Evolutionary conservation across 2,888 invertebrate species (phyloP).

Genomic region (Alcis repandata): DNA sequence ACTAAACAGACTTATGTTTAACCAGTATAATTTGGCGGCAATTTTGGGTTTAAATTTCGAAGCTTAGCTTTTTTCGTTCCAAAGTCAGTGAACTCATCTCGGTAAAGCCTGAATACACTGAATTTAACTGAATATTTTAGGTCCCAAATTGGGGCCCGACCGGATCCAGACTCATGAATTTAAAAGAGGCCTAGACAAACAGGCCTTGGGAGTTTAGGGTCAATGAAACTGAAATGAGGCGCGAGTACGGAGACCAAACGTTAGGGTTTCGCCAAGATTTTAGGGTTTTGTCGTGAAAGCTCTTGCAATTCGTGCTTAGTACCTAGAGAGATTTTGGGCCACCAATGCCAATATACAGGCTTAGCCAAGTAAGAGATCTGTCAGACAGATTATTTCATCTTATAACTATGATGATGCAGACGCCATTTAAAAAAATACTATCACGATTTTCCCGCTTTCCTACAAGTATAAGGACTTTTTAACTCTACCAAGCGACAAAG

Average conservation of each 20-base stretch:
- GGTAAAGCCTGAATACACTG: slow-evolving; percentile 46
- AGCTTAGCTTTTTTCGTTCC: slow-evolving; percentile 23
- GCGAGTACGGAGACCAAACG: slow-evolving; percentile 4
- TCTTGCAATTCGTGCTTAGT: no score
- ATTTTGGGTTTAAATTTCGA: slow-evolving; percentile 38
- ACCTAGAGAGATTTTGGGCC: no score
- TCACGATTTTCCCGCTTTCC: no score
- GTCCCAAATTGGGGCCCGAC: slow-evolving; percentile 41
- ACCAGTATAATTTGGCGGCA: slow-evolving; percentile 30
- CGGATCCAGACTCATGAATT: slow-evolving; percentile 65
- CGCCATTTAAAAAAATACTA: no score
- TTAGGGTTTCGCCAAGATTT: neutral
- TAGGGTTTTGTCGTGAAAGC: neutral
- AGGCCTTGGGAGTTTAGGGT: slow-evolving; percentile 23
- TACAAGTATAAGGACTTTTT: no score
- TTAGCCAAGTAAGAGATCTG: no score
- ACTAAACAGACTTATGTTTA: slow-evolving; percentile 33
- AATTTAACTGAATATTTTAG: slow-evolving; percentile 51
- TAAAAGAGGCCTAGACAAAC: slow-evolving; percentile 50
- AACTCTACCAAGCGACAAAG: no score
- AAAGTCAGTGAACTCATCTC: slow-evolving; percentile 33
- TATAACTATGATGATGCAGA: no score
- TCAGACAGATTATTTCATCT: no score
- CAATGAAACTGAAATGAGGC: slow-evolving; percentile 23
- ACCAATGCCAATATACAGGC: no score